Conservation (phyloP, 2,797 vertebrate species). For the Danio albolineatus region DNA sequence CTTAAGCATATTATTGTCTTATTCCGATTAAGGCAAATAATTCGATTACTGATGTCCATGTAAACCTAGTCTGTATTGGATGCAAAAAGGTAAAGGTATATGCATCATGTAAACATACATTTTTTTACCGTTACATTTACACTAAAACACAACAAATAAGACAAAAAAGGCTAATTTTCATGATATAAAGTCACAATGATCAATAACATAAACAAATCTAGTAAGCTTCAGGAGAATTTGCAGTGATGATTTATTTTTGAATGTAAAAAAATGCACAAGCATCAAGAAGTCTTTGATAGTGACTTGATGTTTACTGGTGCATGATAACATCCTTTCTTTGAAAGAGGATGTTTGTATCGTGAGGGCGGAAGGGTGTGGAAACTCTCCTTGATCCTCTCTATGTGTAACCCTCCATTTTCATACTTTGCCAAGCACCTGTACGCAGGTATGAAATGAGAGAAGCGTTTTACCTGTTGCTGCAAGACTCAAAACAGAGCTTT, state of each 20-base stretch:
- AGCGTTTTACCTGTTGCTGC: conserved; percentile 53
- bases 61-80: no score
- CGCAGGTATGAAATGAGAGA: conserved; percentile 74
- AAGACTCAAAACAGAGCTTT: conserved; percentile 55
- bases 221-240: background rate
- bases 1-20: no score
- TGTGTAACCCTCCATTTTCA: conserved; percentile 62
- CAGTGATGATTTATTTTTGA: background rate
- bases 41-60: no score
- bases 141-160: no score
- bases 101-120: no score
- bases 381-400: conserved; percentile 74
- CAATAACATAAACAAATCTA: conserved; percentile 72
- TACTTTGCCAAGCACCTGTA: conserved; percentile 79
- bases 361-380: conserved; percentile 46
- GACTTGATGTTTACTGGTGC: conserved; percentile 6
- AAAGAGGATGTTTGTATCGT: conserved; percentile 17
- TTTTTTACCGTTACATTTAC: no score
- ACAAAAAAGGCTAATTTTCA: background rate
- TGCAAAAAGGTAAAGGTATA: no score
- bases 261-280: background rate
- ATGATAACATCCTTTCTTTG: conserved; percentile 34
- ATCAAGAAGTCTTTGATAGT: conserved; percentile 8
- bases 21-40: no score
- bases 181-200: conserved; percentile 61